Conservation (phyloP, 64 coral and sea anemone genomes). For the Porites lutea region DNA sequence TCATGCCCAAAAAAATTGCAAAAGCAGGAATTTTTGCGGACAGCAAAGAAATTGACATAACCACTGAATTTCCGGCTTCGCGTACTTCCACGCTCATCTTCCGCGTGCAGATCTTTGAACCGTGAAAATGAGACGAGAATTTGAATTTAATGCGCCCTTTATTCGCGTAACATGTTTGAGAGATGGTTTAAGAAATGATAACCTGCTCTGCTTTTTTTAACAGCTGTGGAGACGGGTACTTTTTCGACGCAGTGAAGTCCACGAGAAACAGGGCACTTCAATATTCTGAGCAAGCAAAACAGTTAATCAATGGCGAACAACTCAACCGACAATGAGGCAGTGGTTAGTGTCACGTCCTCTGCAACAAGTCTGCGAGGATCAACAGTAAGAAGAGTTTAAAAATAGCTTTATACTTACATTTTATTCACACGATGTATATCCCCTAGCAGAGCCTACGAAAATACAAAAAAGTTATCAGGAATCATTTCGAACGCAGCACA, state of each 20-base stretch:
- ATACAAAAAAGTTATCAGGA: too few relatives aligned
- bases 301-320: conserved; percentile 11
- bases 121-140: not conserved
- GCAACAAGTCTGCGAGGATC: not conserved
- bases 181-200: not conserved
- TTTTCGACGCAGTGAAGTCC: not conserved
- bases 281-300: not conserved
- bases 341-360: not conserved
- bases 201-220: not conserved
- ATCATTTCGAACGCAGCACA: too few relatives aligned
- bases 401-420: not conserved
- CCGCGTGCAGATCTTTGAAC: not conserved
- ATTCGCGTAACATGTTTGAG: not conserved
- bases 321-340: conserved; percentile 2
- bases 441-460: not conserved
- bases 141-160: conserved; percentile 27
- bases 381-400: not conserved
- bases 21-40: not conserved
- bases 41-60: conserved; percentile 3
- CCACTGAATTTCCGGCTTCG: conserved; percentile 27
- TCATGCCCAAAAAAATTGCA: not conserved
- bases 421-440: not conserved
- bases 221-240: not conserved
- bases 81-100: not conserved
- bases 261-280: not conserved